A percentile compares a stretch with the other conserved stretches of the same genome.
phyloP scores from a whole-genome alignment of 2,113 vertebrate genomes.

The Suricata suricatta region DNA sequence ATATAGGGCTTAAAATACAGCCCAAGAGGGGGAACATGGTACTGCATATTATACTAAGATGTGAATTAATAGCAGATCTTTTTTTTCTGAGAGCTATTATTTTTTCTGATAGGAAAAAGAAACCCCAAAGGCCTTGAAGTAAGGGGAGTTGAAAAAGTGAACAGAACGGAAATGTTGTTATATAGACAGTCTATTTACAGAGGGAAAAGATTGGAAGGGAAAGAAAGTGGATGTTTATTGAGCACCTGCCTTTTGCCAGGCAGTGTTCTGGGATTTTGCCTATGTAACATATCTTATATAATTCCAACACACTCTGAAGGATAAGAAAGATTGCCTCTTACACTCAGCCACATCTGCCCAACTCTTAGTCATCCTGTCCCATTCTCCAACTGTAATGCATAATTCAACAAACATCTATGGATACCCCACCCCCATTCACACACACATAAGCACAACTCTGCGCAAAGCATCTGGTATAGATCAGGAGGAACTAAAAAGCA shows the following conservation, averaged over 20 bases:
- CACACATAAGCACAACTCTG: background rate
- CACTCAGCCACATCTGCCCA: background rate
- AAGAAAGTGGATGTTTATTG: background rate
- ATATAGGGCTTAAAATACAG: background rate
- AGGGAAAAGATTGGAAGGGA: background rate
- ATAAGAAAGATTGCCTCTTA: background rate
- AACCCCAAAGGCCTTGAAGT: background rate
- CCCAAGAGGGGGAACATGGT: background rate
- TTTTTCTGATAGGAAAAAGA: background rate
- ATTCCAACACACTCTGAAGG: background rate
- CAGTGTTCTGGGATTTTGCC: background rate
- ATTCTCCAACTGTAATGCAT: background rate
- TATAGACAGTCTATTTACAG: background rate
- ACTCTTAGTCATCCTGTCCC: background rate
- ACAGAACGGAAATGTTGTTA: background rate
- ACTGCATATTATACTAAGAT: background rate
- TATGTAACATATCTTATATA: background rate
- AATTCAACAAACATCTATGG: background rate
- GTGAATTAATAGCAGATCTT: constrained; percentile 28
- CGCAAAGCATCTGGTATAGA: background rate
- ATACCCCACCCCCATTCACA: background rate
- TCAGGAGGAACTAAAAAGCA: background rate
- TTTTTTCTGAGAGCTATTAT: background rate
- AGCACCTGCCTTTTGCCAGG: background rate
- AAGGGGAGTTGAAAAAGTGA: background rate